Percentiles rank a stretch among this genome's conserved stretches.
phyloP scores from a whole-genome alignment of 2,797 vertebrate genomes.

The Ctenopoma multispine region DNA sequence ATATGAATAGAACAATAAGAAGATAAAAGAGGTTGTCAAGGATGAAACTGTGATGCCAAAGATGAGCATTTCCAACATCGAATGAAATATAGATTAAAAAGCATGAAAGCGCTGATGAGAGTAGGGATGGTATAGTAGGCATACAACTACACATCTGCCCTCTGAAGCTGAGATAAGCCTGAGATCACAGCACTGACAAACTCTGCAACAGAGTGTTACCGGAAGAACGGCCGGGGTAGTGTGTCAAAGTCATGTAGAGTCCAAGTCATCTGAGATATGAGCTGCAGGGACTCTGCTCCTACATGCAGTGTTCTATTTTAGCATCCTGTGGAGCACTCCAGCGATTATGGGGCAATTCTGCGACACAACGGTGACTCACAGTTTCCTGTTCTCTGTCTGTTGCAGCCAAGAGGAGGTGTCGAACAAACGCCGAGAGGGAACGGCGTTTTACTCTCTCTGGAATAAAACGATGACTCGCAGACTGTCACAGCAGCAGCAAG shows the following conservation, averaged over 20 bases:
- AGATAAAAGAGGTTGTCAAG: conserved; percentile 18
- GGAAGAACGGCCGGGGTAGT: conserved; percentile 9
- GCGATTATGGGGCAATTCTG: conserved; percentile 63
- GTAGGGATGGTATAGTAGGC: neutral
- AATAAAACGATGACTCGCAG: conserved; percentile 27
- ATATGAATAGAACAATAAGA: conserved; percentile 41
- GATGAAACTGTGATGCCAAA: conserved; percentile 18
- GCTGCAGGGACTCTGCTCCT: conserved; percentile 7
- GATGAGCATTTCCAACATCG: neutral
- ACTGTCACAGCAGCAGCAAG: conserved; percentile 16
- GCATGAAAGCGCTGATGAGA: conserved; percentile 17
- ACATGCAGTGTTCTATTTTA: conserved; percentile 29
- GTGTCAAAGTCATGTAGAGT: conserved; percentile 31
- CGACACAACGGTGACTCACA: conserved; percentile 69
- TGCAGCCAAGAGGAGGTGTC: conserved; percentile 50
- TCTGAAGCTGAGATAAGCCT: conserved; percentile 35
- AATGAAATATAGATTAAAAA: conserved; percentile 55
- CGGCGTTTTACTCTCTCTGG: conserved; percentile 29
- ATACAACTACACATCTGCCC: conserved; percentile 22
- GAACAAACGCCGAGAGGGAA: conserved; percentile 36
- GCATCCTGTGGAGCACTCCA: conserved; percentile 45
- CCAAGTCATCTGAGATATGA: conserved; percentile 16
- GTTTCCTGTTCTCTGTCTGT: conserved; percentile 55
- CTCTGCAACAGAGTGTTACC: conserved; percentile 20
- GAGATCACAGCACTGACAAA: conserved; percentile 45